Evolutionary conservation across 2,797 vertebrate species (phyloP), one percentile per base, ranked within the genome.

Genomic region (Capromys pilorides): DNA sequence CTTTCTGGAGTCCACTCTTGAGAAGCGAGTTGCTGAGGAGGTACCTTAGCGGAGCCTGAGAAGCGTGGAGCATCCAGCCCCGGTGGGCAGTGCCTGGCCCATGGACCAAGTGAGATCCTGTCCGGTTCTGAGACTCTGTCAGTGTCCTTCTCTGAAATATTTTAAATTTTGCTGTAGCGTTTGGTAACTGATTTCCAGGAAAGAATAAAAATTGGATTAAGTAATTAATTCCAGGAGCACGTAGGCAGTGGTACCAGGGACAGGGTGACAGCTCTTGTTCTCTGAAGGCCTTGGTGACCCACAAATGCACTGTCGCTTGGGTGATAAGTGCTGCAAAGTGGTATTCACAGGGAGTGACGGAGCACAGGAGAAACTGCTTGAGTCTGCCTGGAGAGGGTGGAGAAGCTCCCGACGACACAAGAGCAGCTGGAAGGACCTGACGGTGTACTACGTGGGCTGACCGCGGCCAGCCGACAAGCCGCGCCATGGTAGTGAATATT

Each of bases 91-190:
- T 28, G 49, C 10, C 71, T 57, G 54, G 77, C 21, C 54, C 66
- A 84, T 10, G 41, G 51, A 36, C 28, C 66, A 86, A 81, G 84
- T 36, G 10, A 86, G 36, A 9, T 77, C 77, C 31, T 18, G 45
- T 18, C 61, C 1, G 36, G 41, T 62, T 89, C 85, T 94, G 86
- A 93, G 82, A 93, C 86, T 92, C 36, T 84, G 51, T 64, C 80
- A 73, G 33, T 79, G 88, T 19, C 28, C 22, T 33, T 62, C 80
- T 86, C 59, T 81, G 28, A 77, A 81, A 84, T 84, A 71, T n/a
- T 81, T 83, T 22, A 92, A 87, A 67, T 91, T 87, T 73, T 92
- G 54, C 93, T 86, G 91, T 84, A 80, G 91, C 78, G 61, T 62
- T 11, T 66, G 5, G 22, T 78, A 82, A 82, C 31, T 31, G 49